These are phyloP conservation scores for Lepidocolaptes lacrymiger DNA, from an alignment of 2,797 vertebrate genomes.

Conservation along the genomic window DNA sequence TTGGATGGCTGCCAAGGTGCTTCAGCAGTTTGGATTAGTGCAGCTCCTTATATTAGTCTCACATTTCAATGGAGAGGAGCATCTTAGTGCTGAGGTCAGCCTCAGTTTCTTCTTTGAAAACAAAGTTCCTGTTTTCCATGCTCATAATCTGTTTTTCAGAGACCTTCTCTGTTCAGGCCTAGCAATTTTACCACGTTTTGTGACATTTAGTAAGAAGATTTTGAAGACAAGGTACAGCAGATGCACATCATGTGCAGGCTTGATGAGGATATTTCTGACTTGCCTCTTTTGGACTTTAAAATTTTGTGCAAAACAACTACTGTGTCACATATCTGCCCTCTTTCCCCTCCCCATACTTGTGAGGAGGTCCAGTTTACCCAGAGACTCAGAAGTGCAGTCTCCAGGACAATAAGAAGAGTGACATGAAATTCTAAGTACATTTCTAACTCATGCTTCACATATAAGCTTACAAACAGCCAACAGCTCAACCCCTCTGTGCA, in stretches of 20 bases:
- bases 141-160: not conserved
- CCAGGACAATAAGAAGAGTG: not conserved
- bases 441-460: not conserved
- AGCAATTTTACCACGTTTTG: not conserved
- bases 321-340: not conserved
- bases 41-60: conserved; percentile 5
- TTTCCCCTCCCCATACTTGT: not conserved
- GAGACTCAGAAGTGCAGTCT: not conserved
- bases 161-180: not conserved
- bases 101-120: not conserved
- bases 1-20: not conserved
- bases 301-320: not conserved
- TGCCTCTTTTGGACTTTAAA: not conserved
- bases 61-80: not conserved
- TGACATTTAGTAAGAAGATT: not conserved
- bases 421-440: not conserved
- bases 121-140: not conserved
- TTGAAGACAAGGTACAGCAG: not conserved
- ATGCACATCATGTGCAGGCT: rapidly evolving
- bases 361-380: not conserved
- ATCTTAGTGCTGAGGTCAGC: conserved; percentile 4
- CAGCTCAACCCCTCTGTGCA: not conserved
- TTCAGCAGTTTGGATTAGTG: not conserved
- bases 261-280: not conserved
- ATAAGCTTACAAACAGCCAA: not conserved